Evolutionary conservation across 2,888 invertebrate genomes (phyloP).

Genomic region (Agrochola lychnidis): DNA sequence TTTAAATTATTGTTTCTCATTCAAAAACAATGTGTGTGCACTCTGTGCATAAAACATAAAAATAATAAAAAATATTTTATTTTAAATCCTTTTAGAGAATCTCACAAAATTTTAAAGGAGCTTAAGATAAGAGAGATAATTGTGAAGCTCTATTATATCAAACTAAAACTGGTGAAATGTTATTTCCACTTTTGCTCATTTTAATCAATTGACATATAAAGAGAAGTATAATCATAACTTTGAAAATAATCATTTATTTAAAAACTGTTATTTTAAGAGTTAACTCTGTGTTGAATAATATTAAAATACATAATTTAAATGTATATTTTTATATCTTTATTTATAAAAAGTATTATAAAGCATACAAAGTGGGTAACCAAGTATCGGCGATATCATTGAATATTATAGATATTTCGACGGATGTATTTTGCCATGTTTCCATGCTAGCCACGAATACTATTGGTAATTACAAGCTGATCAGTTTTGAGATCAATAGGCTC

Average conservation of each 20-base stretch:
- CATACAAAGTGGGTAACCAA: slow-evolving; percentile 77
- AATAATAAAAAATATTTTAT: slow-evolving; percentile 47
- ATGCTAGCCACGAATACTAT: slow-evolving; percentile 63
- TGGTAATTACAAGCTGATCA: slow-evolving; percentile 30
- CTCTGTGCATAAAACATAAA: slow-evolving; percentile 41
- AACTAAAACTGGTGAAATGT: slow-evolving; percentile 60
- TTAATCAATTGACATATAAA: slow-evolving; percentile 64
- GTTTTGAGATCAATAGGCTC: slow-evolving; percentile 13
- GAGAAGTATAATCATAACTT: slow-evolving; percentile 63
- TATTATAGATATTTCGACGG: slow-evolving; percentile 63
- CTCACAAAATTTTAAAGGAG: slow-evolving; percentile 76
- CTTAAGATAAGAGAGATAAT: slow-evolving; percentile 64
- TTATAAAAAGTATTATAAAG: slow-evolving; percentile 85
- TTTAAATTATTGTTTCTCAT: slow-evolving; percentile 55
- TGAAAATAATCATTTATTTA: slow-evolving; percentile 73
- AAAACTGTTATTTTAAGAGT: slow-evolving; percentile 84
- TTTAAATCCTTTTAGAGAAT: slow-evolving; percentile 74
- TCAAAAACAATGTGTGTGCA: slow-evolving; percentile 54
- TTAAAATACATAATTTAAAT: slow-evolving; percentile 85
- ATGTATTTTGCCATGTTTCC: slow-evolving; percentile 60
- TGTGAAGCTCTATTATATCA: slow-evolving; percentile 57
- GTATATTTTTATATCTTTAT: slow-evolving; percentile 89
- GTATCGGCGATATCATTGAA: slow-evolving; percentile 75
- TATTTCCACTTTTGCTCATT: slow-evolving; percentile 70
- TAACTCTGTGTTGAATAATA: slow-evolving; percentile 86